Percentiles rank a stretch among this genome's conserved stretches.
Evolutionary conservation across 1,140 invertebrate genomes (phyloP).

Genomic region (Drosophila navojoa): DNA sequence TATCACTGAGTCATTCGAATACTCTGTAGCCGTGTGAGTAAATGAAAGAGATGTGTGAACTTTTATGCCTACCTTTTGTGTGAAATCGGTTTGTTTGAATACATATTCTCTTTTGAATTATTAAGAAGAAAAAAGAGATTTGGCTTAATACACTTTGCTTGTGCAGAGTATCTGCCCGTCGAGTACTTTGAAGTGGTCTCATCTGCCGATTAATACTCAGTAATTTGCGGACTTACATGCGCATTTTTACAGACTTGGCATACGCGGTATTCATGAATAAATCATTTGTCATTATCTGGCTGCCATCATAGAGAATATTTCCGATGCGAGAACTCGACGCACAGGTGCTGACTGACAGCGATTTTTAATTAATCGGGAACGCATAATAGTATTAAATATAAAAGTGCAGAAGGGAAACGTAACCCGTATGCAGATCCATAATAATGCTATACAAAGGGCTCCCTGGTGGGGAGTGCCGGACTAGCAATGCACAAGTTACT

Average conservation of each 20-base stretch:
- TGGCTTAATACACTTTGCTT: no score
- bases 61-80: no score
- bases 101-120: no score
- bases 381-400: slow-evolving; percentile 56
- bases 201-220: slow-evolving; percentile 25
- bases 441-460: no score
- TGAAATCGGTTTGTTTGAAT: no score
- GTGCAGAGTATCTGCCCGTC: neutral
- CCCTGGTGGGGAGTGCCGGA: neutral
- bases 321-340: neutral
- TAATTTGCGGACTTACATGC: slow-evolving; percentile 53
- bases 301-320: slow-evolving; percentile 15
- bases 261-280: slow-evolving; percentile 63
- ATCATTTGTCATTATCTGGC: slow-evolving; percentile 34
- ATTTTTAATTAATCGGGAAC: slow-evolving; percentile 66
- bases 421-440: neutral
- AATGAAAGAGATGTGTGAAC: no score
- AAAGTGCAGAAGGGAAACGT: neutral
- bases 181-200: neutral
- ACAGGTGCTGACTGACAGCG: slow-evolving; percentile 35
- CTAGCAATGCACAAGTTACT: neutral
- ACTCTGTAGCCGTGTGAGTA: neutral
- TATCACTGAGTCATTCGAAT: slow-evolving; percentile 24
- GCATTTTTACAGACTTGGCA: slow-evolving; percentile 50
- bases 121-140: no score